Percentiles rank a stretch among this genome's conserved stretches.
Conservation (phyloP, 2,797 vertebrate genomes). For the Macropodus opercularis region DNA sequence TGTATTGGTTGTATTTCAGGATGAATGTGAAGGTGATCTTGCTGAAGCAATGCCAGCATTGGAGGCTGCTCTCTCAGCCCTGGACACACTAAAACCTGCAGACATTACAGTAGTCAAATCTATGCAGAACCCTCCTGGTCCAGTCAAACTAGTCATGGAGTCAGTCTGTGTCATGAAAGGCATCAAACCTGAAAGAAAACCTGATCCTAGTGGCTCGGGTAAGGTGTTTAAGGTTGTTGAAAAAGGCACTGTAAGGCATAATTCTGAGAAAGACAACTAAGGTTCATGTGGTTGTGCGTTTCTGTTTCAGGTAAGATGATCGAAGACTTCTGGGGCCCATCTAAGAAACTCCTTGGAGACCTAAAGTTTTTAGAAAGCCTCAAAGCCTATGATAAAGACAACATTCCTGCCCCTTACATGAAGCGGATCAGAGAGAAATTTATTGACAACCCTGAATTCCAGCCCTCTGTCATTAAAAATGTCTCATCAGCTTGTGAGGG, state of each 20-base stretch:
- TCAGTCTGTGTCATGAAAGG: conserved; percentile 95
- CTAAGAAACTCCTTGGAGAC: conserved; percentile 93
- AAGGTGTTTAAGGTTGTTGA: conserved; percentile 35
- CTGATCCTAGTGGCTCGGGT: conserved; percentile 90
- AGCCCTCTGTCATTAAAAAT: conserved; percentile 89
- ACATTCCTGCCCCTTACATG: conserved; percentile 85
- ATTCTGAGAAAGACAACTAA: neutral
- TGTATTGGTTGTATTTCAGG: conserved; percentile 72
- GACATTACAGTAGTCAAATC: conserved; percentile 94
- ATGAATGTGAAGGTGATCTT: conserved; percentile 93
- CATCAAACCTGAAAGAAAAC: conserved; percentile 90
- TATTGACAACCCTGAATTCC: conserved; percentile 89
- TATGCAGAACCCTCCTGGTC: conserved; percentile 92
- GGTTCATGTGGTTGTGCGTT: neutral
- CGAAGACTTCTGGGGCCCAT: conserved; percentile 93
- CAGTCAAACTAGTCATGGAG: conserved; percentile 95
- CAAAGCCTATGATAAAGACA: conserved; percentile 90
- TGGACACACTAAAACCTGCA: conserved; percentile 90
- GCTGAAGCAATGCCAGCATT: conserved; percentile 92
- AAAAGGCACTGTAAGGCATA: neutral
- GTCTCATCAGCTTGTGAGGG: conserved; percentile 95
- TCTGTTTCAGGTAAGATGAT: conserved; percentile 89
- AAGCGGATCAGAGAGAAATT: conserved; percentile 92
- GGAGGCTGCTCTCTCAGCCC: conserved; percentile 87
- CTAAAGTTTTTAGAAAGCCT: conserved; percentile 91